Conservation (phyloP, 2,888 invertebrate genomes). For the Nematopogon swammerdamellus region DNA sequence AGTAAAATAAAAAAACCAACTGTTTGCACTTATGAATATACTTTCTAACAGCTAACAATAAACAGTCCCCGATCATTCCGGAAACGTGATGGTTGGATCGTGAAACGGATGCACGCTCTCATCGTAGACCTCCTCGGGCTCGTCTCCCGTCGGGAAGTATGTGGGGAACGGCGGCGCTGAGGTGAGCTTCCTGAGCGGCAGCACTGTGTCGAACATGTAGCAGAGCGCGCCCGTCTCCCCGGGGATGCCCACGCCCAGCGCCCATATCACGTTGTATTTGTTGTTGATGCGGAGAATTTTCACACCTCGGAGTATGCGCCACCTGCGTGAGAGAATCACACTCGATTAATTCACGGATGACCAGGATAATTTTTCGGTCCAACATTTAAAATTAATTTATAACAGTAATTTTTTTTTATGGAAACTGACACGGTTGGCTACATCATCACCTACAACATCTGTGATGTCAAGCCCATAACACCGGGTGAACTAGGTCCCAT, state of each 20-base stretch:
- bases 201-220: constrained; percentile 76
- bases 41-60: too few species aligned
- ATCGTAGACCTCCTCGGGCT: constrained; percentile 71
- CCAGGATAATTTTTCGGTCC: neutral
- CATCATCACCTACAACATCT: too few species aligned
- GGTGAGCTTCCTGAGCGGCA: constrained; percentile 58
- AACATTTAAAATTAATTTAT: too few species aligned
- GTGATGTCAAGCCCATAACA: too few species aligned
- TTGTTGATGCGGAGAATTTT: constrained; percentile 90
- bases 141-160: constrained; percentile 58
- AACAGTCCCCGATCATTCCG: constrained; percentile 19
- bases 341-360: too few species aligned
- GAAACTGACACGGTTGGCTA: too few species aligned
- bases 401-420: too few species aligned
- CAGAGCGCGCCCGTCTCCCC: constrained; percentile 79
- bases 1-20: too few species aligned
- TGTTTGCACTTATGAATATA: too few species aligned
- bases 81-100: constrained; percentile 66
- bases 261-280: constrained; percentile 91
- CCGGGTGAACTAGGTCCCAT: too few species aligned
- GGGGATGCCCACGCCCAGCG: constrained; percentile 76
- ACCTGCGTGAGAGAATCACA: too few species aligned
- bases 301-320: constrained; percentile 59
- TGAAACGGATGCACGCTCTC: constrained; percentile 73
- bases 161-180: constrained; percentile 80